Base-by-base conservation (phyloP, 2,888 invertebrate species). In the Gymnoscelis rufifasciata region DNA sequence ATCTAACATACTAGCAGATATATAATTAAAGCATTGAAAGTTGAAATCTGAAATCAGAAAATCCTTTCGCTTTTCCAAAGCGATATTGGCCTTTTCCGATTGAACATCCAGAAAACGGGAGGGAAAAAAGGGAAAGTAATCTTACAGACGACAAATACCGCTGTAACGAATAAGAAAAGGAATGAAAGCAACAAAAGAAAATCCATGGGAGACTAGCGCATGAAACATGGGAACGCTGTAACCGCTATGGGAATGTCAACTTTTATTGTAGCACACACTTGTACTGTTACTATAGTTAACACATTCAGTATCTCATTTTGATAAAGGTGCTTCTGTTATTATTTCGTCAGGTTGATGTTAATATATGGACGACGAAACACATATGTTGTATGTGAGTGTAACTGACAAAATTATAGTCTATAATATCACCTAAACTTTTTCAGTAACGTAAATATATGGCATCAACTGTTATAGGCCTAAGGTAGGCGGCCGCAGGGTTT, bases 191-290 rank as follows among this genome's bases (percentile, higher is more conserved):
- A 62, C 60, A 63, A 63, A 64, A 58, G 55, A 46, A 57, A 49
- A 51, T 48, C 51, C 60, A 53, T 59, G 60, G 54, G 56, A 59
- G 54, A 57, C 49, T 48, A 47, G 57, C 55, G 39, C 56, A 56
- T 54, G 58, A 59, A 59, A 63, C 62, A 64, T 62, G 56, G 56
- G 57, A 52, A 51, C 29, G 47, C 59, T 52, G 64, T 70, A 65
- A 66, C 59, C 47, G 60, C 58, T 51, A 59, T 57, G 57, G 60
- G 57, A 57, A 64, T 58, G 60, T 64, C 64, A 59, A 54, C 43
- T 65, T 63, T 62, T 65, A 63, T 64, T 60, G 53, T 45, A 54
- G 38, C 47, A 56, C 57, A 58, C 42, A 56, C 59, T 57, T 51
- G 47, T 51, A 55, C 41, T 46, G 43, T 40, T 45, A 43, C 46